A percentile compares a stretch with the other conserved stretches of the same genome.
These are phyloP conservation scores for Phallusia fumigata DNA, from an alignment of 23 tunicate species.

Conservation along the genomic window DNA sequence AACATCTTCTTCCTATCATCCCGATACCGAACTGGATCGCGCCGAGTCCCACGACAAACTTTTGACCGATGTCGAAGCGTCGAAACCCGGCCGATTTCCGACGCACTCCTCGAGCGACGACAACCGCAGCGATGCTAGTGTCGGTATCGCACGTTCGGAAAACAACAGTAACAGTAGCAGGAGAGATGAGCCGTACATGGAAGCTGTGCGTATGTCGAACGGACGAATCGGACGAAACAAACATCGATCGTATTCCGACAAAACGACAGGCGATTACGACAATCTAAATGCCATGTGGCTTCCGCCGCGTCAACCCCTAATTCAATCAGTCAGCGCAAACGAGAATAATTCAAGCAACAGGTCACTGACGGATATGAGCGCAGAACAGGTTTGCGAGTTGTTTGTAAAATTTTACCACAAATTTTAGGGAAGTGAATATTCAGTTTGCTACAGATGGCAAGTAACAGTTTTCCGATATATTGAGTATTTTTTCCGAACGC, in stretches of 20 bases:
- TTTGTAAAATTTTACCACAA: not conserved
- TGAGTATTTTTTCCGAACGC: too few species aligned
- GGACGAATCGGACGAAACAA: not conserved
- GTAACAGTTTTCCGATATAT: too few species aligned
- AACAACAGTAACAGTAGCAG: slow-evolving; percentile 25
- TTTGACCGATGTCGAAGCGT: too few species aligned
- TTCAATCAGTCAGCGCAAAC: not conserved
- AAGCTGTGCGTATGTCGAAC: not conserved
- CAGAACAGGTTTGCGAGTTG: not conserved
- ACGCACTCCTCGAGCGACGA: not conserved
- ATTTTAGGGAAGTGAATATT: too few species aligned
- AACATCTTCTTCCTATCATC: not conserved
- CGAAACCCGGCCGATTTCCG: not conserved
- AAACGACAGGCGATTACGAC: slow-evolving; percentile 30
- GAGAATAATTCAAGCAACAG: slow-evolving; percentile 15
- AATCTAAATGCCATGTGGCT: slow-evolving; percentile 24
- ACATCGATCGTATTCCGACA: not conserved
- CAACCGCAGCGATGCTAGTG: not conserved
- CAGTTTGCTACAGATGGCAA: too few species aligned
- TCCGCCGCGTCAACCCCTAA: slow-evolving; percentile 9
- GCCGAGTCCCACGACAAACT: not conserved
- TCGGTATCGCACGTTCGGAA: not conserved
- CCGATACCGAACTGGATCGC: not conserved
- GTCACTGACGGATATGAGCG: not conserved
- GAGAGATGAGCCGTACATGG: not conserved